Percentiles rank a stretch among this genome's conserved stretches.
Evolutionary conservation across 2,113 vertebrate species (phyloP).

Genomic region (Egretta garzetta): DNA sequence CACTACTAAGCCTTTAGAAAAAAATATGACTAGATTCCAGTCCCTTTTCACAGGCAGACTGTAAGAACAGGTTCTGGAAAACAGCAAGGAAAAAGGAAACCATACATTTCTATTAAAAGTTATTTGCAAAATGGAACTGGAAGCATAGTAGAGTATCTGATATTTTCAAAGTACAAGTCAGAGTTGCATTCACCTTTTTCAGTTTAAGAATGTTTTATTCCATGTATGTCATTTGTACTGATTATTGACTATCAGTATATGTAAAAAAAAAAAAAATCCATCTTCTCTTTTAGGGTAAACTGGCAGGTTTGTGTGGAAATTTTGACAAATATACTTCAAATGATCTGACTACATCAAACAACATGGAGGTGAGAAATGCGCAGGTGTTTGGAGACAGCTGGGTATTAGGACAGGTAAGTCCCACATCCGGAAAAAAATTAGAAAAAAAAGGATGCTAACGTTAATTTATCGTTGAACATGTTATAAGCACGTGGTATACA

Average conservation of each 20-base stretch:
- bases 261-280: neutral
- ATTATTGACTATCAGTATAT: neutral
- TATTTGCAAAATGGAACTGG: neutral
- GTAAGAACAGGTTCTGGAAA: neutral
- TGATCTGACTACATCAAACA: slow-evolving; percentile 96
- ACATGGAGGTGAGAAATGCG: slow-evolving; percentile 95
- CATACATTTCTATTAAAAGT: neutral
- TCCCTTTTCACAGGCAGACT: neutral
- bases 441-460: neutral
- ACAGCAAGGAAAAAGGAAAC: neutral
- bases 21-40: neutral
- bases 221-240: accelerated
- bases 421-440: neutral
- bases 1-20: neutral
- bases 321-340: slow-evolving; percentile 98
- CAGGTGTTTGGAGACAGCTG: slow-evolving; percentile 97
- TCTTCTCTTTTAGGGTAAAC: slow-evolving; percentile 82
- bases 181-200: neutral
- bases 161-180: neutral
- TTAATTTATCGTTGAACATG: neutral
- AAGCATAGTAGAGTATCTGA: neutral
- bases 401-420: slow-evolving; percentile 91
- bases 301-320: slow-evolving; percentile 94
- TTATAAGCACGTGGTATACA: neutral
- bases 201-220: neutral